Evolutionary conservation across 2,888 invertebrate species (phyloP).

Genomic region (Chydorus sphaericus): DNA sequence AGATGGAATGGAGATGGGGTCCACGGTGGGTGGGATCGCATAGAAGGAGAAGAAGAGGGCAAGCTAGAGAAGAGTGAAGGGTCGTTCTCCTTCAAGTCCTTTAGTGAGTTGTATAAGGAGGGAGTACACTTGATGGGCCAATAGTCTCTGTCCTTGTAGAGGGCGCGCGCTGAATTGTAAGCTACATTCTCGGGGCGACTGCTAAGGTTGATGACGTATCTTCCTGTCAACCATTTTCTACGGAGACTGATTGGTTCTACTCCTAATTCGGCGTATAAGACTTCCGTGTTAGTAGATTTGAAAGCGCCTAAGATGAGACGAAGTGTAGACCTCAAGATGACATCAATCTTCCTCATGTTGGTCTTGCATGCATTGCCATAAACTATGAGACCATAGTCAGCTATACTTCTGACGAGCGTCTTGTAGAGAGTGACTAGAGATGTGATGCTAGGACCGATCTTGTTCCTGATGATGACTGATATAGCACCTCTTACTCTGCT

Average conservation of each 20-base stretch:
- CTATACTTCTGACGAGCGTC: slow-evolving; percentile 11
- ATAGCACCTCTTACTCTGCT: neutral
- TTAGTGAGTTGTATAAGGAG: too few relatives aligned
- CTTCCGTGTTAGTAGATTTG: neutral
- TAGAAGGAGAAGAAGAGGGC: too few relatives aligned
- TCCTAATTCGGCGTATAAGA: neutral
- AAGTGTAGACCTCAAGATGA: neutral
- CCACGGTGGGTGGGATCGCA: too few relatives aligned
- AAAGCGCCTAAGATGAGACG: neutral
- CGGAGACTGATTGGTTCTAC: neutral
- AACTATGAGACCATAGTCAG: slow-evolving; percentile 14
- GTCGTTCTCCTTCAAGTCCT: too few relatives aligned
- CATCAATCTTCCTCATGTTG: neutral
- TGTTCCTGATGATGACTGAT: neutral
- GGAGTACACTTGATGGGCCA: too few relatives aligned
- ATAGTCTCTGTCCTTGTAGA: too few relatives aligned
- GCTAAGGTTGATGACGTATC: neutral
- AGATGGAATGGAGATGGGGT: too few relatives aligned
- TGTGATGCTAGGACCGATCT: neutral
- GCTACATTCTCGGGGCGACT: neutral
- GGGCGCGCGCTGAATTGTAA: neutral
- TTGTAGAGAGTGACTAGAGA: neutral
- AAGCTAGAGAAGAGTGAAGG: too few relatives aligned
- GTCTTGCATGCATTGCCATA: neutral
- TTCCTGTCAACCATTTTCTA: neutral